These are phyloP conservation scores for Nanger granti DNA, from an alignment of 2,113 vertebrate species.

Conservation along the genomic window DNA sequence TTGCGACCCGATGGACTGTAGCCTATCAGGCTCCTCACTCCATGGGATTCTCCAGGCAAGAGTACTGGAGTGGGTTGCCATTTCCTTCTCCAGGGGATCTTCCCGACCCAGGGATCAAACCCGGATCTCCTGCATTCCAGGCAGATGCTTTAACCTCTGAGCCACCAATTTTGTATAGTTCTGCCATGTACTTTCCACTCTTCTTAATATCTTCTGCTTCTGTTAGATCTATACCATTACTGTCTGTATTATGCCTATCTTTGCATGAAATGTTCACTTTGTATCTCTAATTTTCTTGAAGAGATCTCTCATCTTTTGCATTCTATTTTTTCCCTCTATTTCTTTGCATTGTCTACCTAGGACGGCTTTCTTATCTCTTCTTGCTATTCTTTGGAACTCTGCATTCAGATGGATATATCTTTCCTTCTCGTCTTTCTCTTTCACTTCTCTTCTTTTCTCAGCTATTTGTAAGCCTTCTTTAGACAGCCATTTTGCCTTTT, in stretches of 20 bases:
- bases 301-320: fast-evolving
- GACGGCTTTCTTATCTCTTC: neutral
- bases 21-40: too few species aligned
- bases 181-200: neutral
- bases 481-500: neutral
- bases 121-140: too few species aligned
- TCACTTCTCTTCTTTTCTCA: neutral
- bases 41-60: too few species aligned
- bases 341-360: neutral
- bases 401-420: neutral
- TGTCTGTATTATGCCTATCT: neutral
- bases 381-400: neutral
- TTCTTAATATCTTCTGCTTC: neutral
- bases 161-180: neutral
- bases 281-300: neutral
- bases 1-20: too few species aligned
- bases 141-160: too few species aligned
- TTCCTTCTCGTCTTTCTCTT: neutral
- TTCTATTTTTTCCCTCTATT: neutral
- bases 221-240: neutral
- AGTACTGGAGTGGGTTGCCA: too few species aligned
- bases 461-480: neutral
- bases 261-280: neutral
- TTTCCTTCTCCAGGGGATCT: too few species aligned
- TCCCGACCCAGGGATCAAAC: too few species aligned